Percentiles rank a stretch among this genome's conserved stretches.
phyloP scores from a whole-genome alignment of 1,140 invertebrate species.

The Drosophila baimaii region DNA sequence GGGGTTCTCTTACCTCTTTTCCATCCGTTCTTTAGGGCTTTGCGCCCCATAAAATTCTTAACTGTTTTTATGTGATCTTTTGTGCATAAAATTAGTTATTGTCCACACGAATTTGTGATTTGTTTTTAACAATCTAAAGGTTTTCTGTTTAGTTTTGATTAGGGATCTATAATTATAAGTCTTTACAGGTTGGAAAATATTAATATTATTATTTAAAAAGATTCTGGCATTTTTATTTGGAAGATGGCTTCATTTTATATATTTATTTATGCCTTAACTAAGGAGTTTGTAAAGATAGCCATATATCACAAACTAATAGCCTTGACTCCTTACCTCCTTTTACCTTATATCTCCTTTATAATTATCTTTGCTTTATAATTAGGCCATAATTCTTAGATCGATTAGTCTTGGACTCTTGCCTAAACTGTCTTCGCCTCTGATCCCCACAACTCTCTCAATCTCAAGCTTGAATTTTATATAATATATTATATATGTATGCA shows the following conservation, averaged over 20 bases:
- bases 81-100: conserved; percentile 35
- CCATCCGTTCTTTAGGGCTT: conserved; percentile 13
- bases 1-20: conserved; percentile 10
- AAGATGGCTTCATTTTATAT: neutral
- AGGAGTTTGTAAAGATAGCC: neutral
- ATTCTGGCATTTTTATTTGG: no score
- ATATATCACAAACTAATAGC: conserved; percentile 7
- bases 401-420: conserved; percentile 17
- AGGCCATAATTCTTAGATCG: conserved; percentile 27
- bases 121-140: conserved; percentile 20
- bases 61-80: conserved; percentile 68
- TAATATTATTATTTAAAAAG: neutral
- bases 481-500: neutral
- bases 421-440: conserved; percentile 16
- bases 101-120: conserved; percentile 7
- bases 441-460: neutral
- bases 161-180: neutral
- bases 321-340: neutral
- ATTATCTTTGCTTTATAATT: neutral
- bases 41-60: conserved; percentile 58
- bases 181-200: neutral
- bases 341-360: neutral
- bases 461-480: neutral
- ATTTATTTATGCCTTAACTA: neutral
- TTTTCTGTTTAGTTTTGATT: neutral